Percentiles rank a stretch among this genome's conserved stretches.
Evolutionary conservation across 2,888 invertebrate genomes (phyloP).

Genomic region (Netelia melanura): DNA sequence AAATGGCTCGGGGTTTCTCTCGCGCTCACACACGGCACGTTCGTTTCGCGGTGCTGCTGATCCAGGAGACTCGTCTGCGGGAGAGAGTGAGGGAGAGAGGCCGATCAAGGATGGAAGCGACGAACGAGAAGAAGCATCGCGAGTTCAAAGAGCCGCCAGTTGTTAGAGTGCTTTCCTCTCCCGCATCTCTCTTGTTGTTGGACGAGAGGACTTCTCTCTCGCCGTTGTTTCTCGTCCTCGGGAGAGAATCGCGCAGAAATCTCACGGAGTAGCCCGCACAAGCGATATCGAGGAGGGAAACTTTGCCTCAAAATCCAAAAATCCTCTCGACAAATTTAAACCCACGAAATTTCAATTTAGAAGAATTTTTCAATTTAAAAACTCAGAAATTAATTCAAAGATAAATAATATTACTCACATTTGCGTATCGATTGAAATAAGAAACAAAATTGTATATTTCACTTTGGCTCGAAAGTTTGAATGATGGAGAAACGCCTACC

Average conservation of each 20-base stretch:
- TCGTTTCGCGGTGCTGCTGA: conserved; percentile 47
- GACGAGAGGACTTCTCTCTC: conserved; percentile 68
- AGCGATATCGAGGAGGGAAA: conserved; percentile 25
- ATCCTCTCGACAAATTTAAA: background rate
- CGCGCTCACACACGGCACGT: conserved; percentile 55
- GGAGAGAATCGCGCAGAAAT: conserved; percentile 46
- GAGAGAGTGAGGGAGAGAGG: conserved; percentile 68
- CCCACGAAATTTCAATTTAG: too few species aligned
- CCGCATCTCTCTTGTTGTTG: conserved; percentile 72
- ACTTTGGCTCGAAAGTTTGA: background rate
- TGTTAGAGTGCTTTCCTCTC: conserved; percentile 81
- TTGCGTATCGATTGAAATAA: too few species aligned
- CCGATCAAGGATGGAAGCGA: conserved; percentile 55
- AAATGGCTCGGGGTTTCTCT: conserved; percentile 78
- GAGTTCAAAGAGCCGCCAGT: conserved; percentile 84
- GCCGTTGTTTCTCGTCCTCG: conserved; percentile 21
- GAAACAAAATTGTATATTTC: background rate
- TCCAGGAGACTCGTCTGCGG: conserved; percentile 22
- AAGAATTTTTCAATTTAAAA: too few species aligned
- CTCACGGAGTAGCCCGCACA: conserved; percentile 28
- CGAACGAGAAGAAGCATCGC: conserved; percentile 65
- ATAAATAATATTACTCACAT: too few species aligned
- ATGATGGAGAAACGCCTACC: background rate
- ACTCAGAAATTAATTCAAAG: too few species aligned
- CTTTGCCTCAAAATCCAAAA: conserved; percentile 17